A percentile compares a stretch with the other conserved stretches of the same genome.
Conservation (phyloP, 2,113 vertebrate genomes). For the Mellivora capensis region DNA sequence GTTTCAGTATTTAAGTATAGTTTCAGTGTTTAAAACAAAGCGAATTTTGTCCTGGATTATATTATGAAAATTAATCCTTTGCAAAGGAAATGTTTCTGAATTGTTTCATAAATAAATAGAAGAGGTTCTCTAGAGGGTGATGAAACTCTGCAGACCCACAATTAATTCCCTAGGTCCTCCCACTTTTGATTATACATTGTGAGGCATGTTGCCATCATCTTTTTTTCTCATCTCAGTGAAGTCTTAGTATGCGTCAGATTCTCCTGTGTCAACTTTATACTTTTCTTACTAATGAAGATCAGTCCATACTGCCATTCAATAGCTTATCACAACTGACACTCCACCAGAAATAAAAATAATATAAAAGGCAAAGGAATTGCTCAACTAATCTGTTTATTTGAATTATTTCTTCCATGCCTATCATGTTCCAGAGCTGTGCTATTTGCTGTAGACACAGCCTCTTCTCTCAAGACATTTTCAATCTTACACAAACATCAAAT, state of each 20-base stretch:
- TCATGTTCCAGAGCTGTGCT: neutral
- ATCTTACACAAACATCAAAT: neutral
- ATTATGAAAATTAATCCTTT: neutral
- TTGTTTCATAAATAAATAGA: neutral
- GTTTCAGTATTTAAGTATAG: neutral
- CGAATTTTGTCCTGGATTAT: neutral
- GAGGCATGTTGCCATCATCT: neutral
- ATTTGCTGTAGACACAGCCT: neutral
- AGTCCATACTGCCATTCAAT: neutral
- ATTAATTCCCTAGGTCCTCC: neutral
- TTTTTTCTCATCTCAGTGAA: neutral
- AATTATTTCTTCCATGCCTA: neutral
- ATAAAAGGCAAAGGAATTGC: neutral
- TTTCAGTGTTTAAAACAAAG: neutral
- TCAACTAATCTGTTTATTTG: neutral
- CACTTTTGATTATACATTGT: neutral
- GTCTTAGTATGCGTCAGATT: neutral
- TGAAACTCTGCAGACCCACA: neutral
- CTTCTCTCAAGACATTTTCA: neutral
- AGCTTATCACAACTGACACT: neutral
- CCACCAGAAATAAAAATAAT: neutral
- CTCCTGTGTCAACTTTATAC: neutral
- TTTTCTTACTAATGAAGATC: neutral
- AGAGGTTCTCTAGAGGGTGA: neutral
- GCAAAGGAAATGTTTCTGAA: neutral